phyloP scores from a whole-genome alignment of 2,888 invertebrate genomes.

The Eilema griseolum region DNA sequence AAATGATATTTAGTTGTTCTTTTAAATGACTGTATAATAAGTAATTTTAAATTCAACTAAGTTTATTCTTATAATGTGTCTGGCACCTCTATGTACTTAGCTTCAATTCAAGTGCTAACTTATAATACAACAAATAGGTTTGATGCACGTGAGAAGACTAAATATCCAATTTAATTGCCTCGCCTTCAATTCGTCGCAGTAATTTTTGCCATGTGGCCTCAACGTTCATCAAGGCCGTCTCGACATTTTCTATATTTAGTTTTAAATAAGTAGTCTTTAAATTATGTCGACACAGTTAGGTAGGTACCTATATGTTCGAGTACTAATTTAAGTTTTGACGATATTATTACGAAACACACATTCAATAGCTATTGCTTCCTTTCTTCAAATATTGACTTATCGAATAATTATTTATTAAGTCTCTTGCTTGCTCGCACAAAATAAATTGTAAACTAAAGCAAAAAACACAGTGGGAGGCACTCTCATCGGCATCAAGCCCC shows the following conservation, averaged over 20 bases:
- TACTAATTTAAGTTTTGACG: background rate
- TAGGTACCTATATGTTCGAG: too few relatives aligned
- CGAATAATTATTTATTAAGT: too few relatives aligned
- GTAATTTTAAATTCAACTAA: background rate
- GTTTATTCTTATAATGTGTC: background rate
- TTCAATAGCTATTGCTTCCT: background rate
- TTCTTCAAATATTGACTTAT: background rate
- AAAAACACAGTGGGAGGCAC: too few relatives aligned
- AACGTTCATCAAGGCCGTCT: slow-evolving; percentile 45
- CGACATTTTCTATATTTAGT: slow-evolving; percentile 41
- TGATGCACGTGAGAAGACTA: slow-evolving; percentile 24
- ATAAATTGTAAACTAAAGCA: too few relatives aligned
- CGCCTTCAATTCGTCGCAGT: slow-evolving; percentile 32
- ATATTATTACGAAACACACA: background rate
- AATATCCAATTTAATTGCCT: slow-evolving; percentile 26
- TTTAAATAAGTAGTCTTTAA: slow-evolving; percentile 25
- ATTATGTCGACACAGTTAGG: background rate
- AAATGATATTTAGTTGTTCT: background rate
- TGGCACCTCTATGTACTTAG: background rate
- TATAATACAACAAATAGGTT: slow-evolving; percentile 5
- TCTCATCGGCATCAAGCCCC: too few relatives aligned
- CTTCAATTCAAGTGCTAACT: background rate
- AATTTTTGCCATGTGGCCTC: slow-evolving; percentile 43
- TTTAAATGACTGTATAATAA: background rate
- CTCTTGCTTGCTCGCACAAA: too few relatives aligned